Evolutionary conservation across 2,113 vertebrate species (phyloP).

Genomic region (Orthochromis malagaraziensis): DNA sequence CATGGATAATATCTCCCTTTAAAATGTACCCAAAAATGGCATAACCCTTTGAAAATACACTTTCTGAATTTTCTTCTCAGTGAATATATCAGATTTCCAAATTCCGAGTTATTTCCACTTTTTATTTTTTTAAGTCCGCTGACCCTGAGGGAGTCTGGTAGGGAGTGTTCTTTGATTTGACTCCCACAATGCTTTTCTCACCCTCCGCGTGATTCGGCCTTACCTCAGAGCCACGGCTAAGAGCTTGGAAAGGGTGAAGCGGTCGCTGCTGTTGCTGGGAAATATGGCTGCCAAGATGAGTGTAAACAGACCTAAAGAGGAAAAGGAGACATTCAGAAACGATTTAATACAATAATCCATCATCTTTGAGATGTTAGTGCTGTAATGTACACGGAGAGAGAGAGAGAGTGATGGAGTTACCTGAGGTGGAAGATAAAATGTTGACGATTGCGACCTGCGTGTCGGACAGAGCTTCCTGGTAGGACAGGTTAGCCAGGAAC

Average conservation of each 20-base stretch:
- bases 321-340: background rate
- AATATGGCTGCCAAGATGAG: conserved; percentile 91
- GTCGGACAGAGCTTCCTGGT: conserved; percentile 92
- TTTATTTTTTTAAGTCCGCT: background rate
- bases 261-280: conserved; percentile 94
- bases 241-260: conserved; percentile 94
- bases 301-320: conserved; percentile 84
- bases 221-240: conserved; percentile 91
- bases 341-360: background rate
- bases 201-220: background rate
- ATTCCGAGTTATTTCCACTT: background rate
- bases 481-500: conserved; percentile 96
- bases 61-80: background rate
- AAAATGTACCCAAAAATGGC: background rate
- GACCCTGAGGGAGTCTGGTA: background rate
- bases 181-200: background rate
- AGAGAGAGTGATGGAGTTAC: conserved; percentile 57
- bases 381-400: background rate
- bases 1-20: background rate
- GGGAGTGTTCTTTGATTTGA: background rate
- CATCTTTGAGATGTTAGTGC: background rate
- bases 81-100: background rate
- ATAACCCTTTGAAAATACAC: background rate
- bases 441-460: conserved; percentile 93
- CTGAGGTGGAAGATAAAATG: conserved; percentile 93